Evolutionary conservation across 2,797 vertebrate species (phyloP), one percentile per base, ranked within the genome.

Genomic region (Meriones psammophilus): DNA sequence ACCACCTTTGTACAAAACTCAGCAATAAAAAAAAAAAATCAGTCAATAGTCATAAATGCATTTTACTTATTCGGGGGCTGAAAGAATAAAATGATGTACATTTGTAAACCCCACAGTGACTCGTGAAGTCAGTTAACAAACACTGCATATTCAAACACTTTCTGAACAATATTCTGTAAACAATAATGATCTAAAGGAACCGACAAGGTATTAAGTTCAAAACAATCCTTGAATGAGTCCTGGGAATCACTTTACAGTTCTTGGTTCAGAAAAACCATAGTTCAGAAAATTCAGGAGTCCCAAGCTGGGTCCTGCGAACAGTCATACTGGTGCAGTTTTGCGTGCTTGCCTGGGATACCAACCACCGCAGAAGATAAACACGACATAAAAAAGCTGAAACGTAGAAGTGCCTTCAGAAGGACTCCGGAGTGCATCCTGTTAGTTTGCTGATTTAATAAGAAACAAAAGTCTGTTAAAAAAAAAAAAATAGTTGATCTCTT

Each of bases 191-290:
- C 71, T 94, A 92, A 92, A 80, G 22, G 6, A 66, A 58, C 15
- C 83, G 28, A 95, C 50, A 88, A 93, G 87, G 84, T 71, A 54
- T 30, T 7, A 91, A 30, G 77, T n/a, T 86, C 78, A 76, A 91
- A 91, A 83, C 5, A 78, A 89, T 56, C 18, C 12, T 58, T 62
- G 14, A 81, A 83, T 42, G 87, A 69, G 26, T 81, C 26, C 8
- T 17, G 2, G 46, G 0, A 79, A 24, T 92, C 88, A 80, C 6
- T 66, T 33, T 33, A 36, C 18, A 90, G 76, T 30, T 58, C 20
- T 83, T 33, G 76, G 30, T 39, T 42, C 42, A 42, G 50, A 88
- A 39, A 78, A 89, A 89, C 33, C 18, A 8, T 58, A n/a, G 15
- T 80, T 94, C 36, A 88, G 54, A 89, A 95, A 91, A 91, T 56